phyloP scores from a whole-genome alignment of 1,140 invertebrate genomes.

The Whitmania pigra region DNA sequence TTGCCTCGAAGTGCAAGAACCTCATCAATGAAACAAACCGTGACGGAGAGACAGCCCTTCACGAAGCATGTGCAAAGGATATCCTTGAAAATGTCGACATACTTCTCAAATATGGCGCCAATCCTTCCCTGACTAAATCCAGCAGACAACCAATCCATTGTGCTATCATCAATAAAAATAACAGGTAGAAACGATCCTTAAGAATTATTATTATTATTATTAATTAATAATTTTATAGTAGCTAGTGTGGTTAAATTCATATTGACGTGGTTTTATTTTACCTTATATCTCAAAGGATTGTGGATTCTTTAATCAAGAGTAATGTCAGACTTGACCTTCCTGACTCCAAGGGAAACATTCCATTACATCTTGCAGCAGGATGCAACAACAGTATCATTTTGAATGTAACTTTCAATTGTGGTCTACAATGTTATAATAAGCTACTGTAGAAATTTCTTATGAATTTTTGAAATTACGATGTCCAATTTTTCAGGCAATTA shows the following conservation, averaged over 20 bases:
- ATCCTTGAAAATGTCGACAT: slow-evolving; percentile 74
- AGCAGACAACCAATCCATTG: slow-evolving; percentile 35
- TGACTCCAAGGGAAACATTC: too few species aligned
- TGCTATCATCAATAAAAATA: slow-evolving; percentile 26
- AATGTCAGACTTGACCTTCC: too few species aligned
- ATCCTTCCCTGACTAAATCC: slow-evolving; percentile 31
- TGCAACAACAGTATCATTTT: neutral
- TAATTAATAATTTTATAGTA: too few species aligned
- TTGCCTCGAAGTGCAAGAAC: slow-evolving; percentile 53
- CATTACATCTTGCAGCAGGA: neutral
- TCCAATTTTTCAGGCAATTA: neutral
- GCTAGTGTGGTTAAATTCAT: too few species aligned
- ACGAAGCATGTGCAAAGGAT: slow-evolving; percentile 67
- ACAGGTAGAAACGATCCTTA: too few species aligned
- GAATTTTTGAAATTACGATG: neutral
- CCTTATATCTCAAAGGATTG: too few species aligned
- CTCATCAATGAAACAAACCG: slow-evolving; percentile 65
- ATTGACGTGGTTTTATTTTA: too few species aligned
- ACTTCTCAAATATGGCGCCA: slow-evolving; percentile 49
- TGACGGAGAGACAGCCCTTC: slow-evolving; percentile 69
- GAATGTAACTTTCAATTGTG: neutral
- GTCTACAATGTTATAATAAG: neutral
- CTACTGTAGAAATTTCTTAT: neutral
- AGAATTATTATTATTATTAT: too few species aligned
- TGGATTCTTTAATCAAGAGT: too few species aligned